Conservation (phyloP, 2,797 vertebrate species). For the Carcharodon carcharias region DNA sequence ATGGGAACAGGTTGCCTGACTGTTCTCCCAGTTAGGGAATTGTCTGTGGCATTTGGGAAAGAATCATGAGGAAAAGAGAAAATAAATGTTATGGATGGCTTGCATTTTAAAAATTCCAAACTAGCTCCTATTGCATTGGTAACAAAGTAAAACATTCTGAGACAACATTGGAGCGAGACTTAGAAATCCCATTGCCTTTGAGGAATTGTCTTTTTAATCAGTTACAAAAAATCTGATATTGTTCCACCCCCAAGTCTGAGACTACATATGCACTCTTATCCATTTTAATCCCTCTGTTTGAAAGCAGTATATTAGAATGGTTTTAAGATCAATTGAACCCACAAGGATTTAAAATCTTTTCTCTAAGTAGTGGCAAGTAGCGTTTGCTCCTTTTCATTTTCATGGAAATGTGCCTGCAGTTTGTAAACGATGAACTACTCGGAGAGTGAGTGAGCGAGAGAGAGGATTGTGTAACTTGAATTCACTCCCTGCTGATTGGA, state of each 20-base stretch:
- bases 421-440: slow-evolving; percentile 38
- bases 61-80: background rate
- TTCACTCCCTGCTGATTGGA: slow-evolving; percentile 53
- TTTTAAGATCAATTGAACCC: slow-evolving; percentile 47
- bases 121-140: background rate
- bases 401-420: slow-evolving; percentile 36
- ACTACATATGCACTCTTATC: slow-evolving; percentile 30
- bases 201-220: slow-evolving; percentile 34
- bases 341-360: slow-evolving; percentile 42
- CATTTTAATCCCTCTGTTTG: slow-evolving; percentile 37
- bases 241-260: slow-evolving; percentile 31
- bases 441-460: slow-evolving; percentile 31
- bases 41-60: no score
- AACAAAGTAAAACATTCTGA: background rate
- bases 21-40: background rate
- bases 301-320: slow-evolving; percentile 47
- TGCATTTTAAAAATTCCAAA: background rate
- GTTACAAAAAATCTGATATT: slow-evolving; percentile 33
- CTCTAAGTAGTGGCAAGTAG: slow-evolving; percentile 38
- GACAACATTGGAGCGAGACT: background rate
- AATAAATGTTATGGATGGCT: background rate
- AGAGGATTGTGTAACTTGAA: slow-evolving; percentile 39
- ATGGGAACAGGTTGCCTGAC: background rate
- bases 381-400: slow-evolving; percentile 36
- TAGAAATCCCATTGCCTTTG: background rate